Base-by-base conservation (phyloP, 1,140 invertebrate species). In the Ceratoteleas bidentatus region DNA sequence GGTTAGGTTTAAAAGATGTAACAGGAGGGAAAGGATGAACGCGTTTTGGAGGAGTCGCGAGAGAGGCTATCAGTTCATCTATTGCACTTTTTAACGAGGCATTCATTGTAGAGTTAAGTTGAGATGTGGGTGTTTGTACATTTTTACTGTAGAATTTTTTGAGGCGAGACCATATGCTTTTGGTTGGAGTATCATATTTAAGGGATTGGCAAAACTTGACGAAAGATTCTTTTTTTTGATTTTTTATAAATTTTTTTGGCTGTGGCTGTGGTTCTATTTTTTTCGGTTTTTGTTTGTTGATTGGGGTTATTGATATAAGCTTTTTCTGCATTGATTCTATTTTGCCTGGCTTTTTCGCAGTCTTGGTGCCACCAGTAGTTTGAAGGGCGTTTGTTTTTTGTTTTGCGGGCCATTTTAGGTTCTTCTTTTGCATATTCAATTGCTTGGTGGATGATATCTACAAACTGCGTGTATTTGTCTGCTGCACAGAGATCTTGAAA, bases 61-160 rank as follows among this genome's bases (percentile, higher is more conserved):
- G n/a, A 10, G 7, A 9, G 15, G 14, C 16, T 49, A 15, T 49
- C 5, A 49, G 7, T 15, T 7, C 7, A n/a, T 47, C n/a, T 10
- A 47, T 47, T 47, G 6, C 10, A 16, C 16, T 50, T 50, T 5
- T 50, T 13, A 6, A 16, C 6, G 15, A 53, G n/a, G 24, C 52
- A 40, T 75, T 75, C 15, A 53, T 66, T n/a, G 62, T 75, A 2
- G 61, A 49, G 24, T 65, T 75, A 7, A 33, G 11, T 73, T 43
- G 11, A 43, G 34, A 4, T 45, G 43, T 7, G 0, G 24, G 0
- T 6, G 15, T n/a, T 1, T 53, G 6, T 13, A 0, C 49, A n/a
- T 56, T 66, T 66, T 75, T 75, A 53, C 66, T 66, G 9, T 60
- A 52, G 10, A 75, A 75, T 36, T 36, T 15, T 45, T 75, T 58